A percentile compares a stretch with the other conserved stretches of the same genome.
These are phyloP conservation scores for Creontiades dilutus DNA, from an alignment of 2,888 invertebrate genomes.

Conservation along the genomic window DNA sequence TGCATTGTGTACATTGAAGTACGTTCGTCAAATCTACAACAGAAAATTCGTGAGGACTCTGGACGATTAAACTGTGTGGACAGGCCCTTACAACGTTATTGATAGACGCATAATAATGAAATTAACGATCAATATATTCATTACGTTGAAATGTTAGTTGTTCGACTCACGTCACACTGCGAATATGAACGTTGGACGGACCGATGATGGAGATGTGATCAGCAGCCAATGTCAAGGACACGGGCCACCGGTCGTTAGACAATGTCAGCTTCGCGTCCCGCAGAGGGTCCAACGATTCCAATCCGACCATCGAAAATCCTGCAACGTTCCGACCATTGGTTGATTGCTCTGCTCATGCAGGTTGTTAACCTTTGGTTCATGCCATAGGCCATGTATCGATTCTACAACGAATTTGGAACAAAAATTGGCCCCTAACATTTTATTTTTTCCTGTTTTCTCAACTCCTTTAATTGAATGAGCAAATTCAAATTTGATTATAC, in stretches of 20 bases:
- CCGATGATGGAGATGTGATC: conserved; percentile 59
- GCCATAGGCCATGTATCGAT: no score
- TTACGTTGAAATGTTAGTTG: background rate
- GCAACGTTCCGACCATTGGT: background rate
- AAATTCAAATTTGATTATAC: background rate
- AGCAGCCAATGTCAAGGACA: conserved; percentile 42
- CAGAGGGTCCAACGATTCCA: conserved; percentile 66
- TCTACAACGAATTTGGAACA: no score
- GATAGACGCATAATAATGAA: no score
- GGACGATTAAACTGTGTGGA: no score
- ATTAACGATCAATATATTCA: no score
- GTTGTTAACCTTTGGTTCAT: no score
- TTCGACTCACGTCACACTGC: conserved; percentile 51
- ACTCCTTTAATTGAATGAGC: background rate
- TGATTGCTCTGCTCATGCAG: background rate
- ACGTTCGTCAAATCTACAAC: conserved; percentile 51
- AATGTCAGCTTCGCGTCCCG: conserved; percentile 59
- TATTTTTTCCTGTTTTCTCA: no score
- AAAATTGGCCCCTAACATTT: no score
- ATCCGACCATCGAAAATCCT: conserved; percentile 65
- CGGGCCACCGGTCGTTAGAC: conserved; percentile 63
- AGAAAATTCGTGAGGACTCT: no score
- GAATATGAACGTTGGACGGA: conserved; percentile 58
- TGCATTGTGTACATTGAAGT: conserved; percentile 48
- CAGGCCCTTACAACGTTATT: no score